Evolutionary conservation across 2,113 vertebrate species (phyloP).

Genomic region (Eurystomus gularis): DNA sequence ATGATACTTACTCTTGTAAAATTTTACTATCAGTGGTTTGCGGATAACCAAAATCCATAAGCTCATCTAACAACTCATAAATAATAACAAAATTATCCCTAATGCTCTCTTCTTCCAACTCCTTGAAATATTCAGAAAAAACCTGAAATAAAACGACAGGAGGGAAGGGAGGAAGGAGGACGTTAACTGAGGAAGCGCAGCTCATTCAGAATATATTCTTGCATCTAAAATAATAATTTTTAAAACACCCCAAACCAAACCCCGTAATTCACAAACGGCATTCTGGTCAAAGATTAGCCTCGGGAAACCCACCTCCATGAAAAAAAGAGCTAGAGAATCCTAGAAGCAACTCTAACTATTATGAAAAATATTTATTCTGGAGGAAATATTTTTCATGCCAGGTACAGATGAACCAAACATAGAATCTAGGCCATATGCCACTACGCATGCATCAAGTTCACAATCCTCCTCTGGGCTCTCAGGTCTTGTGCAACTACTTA

Average conservation of each 20-base stretch:
- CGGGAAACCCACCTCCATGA: background rate
- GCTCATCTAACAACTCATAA: constrained; percentile 96
- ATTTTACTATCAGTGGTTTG: constrained; percentile 99
- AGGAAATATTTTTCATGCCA: background rate
- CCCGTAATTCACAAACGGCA: background rate
- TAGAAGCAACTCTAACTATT: background rate
- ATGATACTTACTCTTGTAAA: constrained; percentile 91
- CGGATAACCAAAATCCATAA: constrained; percentile 98
- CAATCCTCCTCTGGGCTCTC: background rate
- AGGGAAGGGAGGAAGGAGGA: background rate
- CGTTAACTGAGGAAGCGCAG: background rate
- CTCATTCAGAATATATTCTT: background rate
- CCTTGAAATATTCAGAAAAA: constrained; percentile 99
- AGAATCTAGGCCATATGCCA: rapidly evolving
- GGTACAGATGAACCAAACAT: background rate
- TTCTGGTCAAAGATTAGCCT: background rate
- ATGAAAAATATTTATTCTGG: background rate
- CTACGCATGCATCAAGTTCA: background rate
- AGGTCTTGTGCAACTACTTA: background rate
- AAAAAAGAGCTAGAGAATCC: background rate
- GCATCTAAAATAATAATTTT: background rate
- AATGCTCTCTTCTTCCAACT: constrained; percentile 98
- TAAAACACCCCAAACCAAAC: background rate
- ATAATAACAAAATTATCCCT: constrained; percentile 99
- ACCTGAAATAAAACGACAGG: constrained; percentile 76